Evolutionary conservation across 1,140 invertebrate genomes (phyloP), one percentile per base, ranked within the genome.

Genomic region (Helicoverpa zea): DNA sequence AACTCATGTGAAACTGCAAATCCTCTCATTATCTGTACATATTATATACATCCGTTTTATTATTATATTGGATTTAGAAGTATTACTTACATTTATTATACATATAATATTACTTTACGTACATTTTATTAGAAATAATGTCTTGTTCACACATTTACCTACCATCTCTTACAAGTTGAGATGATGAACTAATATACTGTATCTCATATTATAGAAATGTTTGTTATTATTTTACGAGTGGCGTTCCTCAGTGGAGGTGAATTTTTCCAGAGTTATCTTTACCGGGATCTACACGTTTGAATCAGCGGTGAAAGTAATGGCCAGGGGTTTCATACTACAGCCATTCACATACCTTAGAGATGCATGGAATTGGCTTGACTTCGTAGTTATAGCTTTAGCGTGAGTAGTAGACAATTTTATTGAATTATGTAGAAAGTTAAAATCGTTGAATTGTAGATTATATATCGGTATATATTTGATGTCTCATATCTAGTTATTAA

Each of bases 281-380:
- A 99, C 99, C 96, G 98, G 98, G 96, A 99, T 99, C 97, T 99
- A 99, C 97, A 99, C 98, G 95, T 98, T 99, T 97, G 99, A 99
- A 97, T 99, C 98, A 95, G 97, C 98, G 95, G 98, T 99, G 96
- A 99, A 99, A 97, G 98, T 99, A 96, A 98, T 99, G 97, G 99
- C 99, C 95, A 97, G 99, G 97, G 99, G 99, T 96, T 99, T 99
- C 97, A 98, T 99, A 96, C 97, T 99, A 96, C 97, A 99, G 97
- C 97, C 97, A 96, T 99, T 99, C 97, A 99, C 99, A 96, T 99
- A 99, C 97, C 98, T 99, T 97, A 98, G 99, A 97, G 99, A 99
- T 97, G 98, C 98, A 97, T 99, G 99, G 99, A 99, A 99, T 97
- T 99, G 99, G 98, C 97, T 99, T 96, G 99, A 99, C 97, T 99